A percentile compares a stretch with the other conserved stretches of the same genome.
Conservation (phyloP, 2,888 invertebrate genomes). For the Cryptocephalus primarius region DNA sequence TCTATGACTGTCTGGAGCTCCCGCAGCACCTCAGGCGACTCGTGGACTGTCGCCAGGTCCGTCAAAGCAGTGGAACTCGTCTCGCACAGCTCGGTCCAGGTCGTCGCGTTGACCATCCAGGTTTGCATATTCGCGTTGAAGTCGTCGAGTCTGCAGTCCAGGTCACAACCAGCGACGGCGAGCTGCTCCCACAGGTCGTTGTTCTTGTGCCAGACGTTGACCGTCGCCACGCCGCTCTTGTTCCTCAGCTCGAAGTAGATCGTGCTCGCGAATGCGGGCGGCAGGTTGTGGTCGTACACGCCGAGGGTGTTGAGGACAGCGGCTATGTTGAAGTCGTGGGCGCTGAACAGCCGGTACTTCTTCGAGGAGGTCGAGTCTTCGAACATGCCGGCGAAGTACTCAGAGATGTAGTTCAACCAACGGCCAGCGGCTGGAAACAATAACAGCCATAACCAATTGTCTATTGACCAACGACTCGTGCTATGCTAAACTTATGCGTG, state of each 20-base stretch:
- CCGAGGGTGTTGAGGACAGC: conserved; percentile 1
- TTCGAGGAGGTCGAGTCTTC: neutral
- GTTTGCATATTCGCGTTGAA: conserved; percentile 4
- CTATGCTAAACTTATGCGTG: too few relatives aligned
- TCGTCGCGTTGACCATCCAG: conserved; percentile 3
- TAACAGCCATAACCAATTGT: neutral
- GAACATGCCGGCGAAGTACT: conserved; percentile 7
- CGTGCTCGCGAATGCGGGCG: conserved; percentile 1
- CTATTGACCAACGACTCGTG: too few relatives aligned
- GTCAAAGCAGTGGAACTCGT: neutral
- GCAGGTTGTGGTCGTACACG: neutral
- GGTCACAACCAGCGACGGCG: conserved; percentile 4
- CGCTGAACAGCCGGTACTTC: conserved; percentile 3
- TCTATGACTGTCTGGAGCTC: too few relatives aligned
- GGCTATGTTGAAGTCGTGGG: conserved; percentile 2
- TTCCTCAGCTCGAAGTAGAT: conserved; percentile 35
- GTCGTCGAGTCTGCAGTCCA: conserved; percentile 5
- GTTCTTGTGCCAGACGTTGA: conserved; percentile 9
- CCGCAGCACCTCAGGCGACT: too few relatives aligned
- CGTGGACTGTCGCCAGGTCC: neutral
- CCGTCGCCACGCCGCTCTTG: neutral
- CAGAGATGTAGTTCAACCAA: conserved; percentile 2
- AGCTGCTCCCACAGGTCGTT: conserved; percentile 3
- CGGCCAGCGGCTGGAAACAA: conserved; percentile 5
- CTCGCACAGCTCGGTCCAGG: neutral